These are phyloP conservation scores for Metopolophium dirhodum DNA, from an alignment of 1,140 invertebrate species.

Conservation along the genomic window DNA sequence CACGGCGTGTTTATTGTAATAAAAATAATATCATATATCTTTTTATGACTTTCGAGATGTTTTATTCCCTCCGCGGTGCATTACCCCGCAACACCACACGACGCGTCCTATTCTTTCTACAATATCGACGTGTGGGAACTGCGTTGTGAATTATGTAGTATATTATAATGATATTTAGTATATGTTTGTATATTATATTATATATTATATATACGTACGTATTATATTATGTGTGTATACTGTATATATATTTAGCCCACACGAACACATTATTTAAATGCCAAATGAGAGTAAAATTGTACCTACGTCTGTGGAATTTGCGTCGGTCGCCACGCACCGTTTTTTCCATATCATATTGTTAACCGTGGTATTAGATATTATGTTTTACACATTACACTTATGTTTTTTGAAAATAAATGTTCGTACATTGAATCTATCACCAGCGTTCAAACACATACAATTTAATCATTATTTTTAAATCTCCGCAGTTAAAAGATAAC, in stretches of 20 bases:
- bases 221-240: not conserved
- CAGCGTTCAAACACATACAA: not conserved
- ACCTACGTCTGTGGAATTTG: not conserved
- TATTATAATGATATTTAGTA: constrained; percentile 38
- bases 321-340: not conserved
- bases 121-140: constrained; percentile 55
- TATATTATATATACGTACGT: not conserved
- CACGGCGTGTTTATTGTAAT: constrained; percentile 55
- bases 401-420: not conserved
- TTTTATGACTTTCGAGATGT: constrained; percentile 55
- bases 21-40: constrained; percentile 57
- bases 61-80: constrained; percentile 26
- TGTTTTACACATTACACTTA: too few species aligned
- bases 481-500: not conserved
- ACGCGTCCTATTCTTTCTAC: not conserved
- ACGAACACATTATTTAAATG: constrained; percentile 33
- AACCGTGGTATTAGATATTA: not conserved
- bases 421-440: not conserved
- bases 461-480: not conserved
- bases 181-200: not conserved
- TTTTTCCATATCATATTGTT: not conserved
- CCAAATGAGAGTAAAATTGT: constrained; percentile 16
- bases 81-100: not conserved
- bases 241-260: constrained; percentile 21
- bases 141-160: constrained; percentile 37